Percentiles rank a stretch among this genome's conserved stretches.
These are phyloP conservation scores for Phyllostomus discolor DNA, from an alignment of 2,113 vertebrate species.

Conservation along the genomic window DNA sequence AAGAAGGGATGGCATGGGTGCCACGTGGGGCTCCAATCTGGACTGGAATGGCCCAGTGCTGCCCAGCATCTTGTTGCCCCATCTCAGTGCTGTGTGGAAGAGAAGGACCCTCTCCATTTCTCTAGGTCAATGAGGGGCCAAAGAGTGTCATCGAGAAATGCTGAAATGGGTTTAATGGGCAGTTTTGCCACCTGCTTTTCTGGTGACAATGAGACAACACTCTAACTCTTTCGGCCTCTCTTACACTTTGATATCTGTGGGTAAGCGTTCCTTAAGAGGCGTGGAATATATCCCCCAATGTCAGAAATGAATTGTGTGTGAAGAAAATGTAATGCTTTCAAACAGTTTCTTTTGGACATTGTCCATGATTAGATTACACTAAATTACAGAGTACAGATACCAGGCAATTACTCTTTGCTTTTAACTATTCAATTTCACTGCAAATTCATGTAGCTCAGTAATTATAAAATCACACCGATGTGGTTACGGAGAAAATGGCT, in stretches of 20 bases:
- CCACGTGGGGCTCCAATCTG: not conserved
- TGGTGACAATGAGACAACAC: not conserved
- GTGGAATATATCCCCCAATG: not conserved
- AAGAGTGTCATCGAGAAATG: not conserved
- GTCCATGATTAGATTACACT: slow-evolving; percentile 71
- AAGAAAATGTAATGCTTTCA: slow-evolving; percentile 51
- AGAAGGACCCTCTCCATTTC: not conserved
- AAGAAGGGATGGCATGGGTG: not conserved
- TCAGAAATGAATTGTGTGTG: slow-evolving; percentile 46
- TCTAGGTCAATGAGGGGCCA: not conserved
- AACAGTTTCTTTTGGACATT: slow-evolving; percentile 61
- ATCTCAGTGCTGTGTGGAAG: not conserved
- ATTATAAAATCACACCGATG: slow-evolving; percentile 16
- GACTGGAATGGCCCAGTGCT: not conserved
- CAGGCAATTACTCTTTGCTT: slow-evolving; percentile 70
- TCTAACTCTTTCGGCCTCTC: not conserved
- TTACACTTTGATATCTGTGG: not conserved
- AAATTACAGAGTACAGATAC: slow-evolving; percentile 63
- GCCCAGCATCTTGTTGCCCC: not conserved
- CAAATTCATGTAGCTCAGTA: slow-evolving; percentile 19
- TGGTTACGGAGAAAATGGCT: not conserved
- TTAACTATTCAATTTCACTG: slow-evolving; percentile 62
- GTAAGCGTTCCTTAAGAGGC: not conserved
- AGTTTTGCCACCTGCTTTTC: not conserved
- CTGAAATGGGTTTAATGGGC: not conserved